A percentile compares a stretch with the other conserved stretches of the same genome.
Conservation (phyloP, 2,797 vertebrate genomes). For the Buceros bicornis region DNA sequence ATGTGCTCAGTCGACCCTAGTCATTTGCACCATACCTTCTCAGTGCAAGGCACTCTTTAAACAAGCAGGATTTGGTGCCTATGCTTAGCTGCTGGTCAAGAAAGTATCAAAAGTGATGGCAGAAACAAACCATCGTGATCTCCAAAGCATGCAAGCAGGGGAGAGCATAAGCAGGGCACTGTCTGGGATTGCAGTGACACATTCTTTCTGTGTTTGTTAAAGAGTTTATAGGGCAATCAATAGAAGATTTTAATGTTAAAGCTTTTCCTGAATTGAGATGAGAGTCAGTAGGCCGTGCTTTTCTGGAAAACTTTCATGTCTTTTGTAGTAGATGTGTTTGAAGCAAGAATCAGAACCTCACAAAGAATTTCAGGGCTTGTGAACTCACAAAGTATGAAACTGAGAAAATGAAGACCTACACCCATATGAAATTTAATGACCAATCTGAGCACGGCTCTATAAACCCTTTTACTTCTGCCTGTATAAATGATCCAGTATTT, state of each 20-base stretch:
- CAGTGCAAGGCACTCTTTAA: background rate
- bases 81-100: background rate
- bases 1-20: background rate
- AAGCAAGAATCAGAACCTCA: background rate
- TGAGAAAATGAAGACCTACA: background rate
- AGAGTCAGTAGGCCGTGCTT: background rate
- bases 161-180: background rate
- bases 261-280: background rate
- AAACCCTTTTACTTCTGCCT: background rate
- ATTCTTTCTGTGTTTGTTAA: background rate
- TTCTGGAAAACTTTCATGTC: background rate
- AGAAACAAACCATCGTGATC: background rate
- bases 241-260: background rate
- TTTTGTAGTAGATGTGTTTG: background rate
- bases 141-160: rapidly evolving
- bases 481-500: background rate
- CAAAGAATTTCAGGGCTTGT: background rate
- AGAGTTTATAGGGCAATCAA: background rate
- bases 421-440: background rate
- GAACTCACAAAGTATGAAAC: background rate
- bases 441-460: background rate
- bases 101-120: background rate
- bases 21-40: background rate
- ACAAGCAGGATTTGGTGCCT: background rate
- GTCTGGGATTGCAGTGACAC: background rate